A percentile compares a stretch with the other conserved stretches of the same genome.
phyloP scores from a whole-genome alignment of 2,113 vertebrate genomes.

The Hipposideros armiger region DNA sequence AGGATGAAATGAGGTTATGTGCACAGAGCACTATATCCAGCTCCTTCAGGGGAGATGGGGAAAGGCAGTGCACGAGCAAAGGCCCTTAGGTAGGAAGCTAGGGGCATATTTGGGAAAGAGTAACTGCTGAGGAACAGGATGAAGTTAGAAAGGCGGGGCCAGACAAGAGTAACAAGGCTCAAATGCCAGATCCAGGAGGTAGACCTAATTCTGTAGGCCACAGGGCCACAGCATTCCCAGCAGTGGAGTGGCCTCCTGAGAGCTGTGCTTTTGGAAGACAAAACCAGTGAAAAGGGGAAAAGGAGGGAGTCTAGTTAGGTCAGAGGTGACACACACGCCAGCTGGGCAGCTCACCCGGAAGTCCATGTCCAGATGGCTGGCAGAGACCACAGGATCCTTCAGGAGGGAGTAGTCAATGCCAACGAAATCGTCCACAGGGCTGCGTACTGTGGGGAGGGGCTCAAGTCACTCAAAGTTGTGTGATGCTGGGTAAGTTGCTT shows the following conservation, averaged over 20 bases:
- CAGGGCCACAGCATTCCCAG: neutral
- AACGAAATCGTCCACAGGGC: constrained; percentile 90
- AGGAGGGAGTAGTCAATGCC: constrained; percentile 98
- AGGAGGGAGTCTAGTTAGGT: neutral
- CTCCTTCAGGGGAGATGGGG: neutral
- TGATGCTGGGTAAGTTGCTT: neutral
- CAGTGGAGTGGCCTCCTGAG: neutral
- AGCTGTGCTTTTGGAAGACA: neutral
- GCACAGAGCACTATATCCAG: neutral
- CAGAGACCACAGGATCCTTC: constrained; percentile 90
- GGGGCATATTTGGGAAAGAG: neutral
- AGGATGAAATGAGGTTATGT: neutral
- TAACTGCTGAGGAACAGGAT: neutral
- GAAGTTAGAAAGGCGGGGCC: neutral
- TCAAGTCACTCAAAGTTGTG: neutral
- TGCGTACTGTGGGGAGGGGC: constrained; percentile 86
- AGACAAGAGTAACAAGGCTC: neutral
- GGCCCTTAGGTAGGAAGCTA: rapidly evolving
- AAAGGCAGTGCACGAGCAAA: neutral
- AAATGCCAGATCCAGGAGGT: neutral
- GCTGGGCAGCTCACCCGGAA: constrained; percentile 91
- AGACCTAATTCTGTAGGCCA: neutral
- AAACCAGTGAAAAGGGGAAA: neutral
- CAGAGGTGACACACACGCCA: neutral
- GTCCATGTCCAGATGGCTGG: constrained; percentile 92